Evolutionary conservation across 2,797 vertebrate genomes (phyloP), one percentile per base, ranked within the genome.

Genomic region (Trichosurus vulpecula): DNA sequence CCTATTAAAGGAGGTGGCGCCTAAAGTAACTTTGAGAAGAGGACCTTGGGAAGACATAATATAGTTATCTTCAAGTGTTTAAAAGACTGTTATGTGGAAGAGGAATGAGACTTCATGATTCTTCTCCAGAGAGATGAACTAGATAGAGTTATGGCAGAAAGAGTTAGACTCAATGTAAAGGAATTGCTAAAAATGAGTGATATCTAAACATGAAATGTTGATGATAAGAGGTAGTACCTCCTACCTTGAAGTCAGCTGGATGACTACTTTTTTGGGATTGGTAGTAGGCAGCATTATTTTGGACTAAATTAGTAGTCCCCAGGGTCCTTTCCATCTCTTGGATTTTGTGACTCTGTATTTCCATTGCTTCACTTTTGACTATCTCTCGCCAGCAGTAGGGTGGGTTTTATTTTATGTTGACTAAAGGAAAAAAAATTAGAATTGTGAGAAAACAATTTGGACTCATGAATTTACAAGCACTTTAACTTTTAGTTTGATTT

Each of bases 381-480:
- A 30, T 91, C 54, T 94, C 56, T 58, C 95, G 27, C 35, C 35
- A 47, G 87, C 81, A 30, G 1, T 54, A 92, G 81, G 25, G 52
- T 57, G 0, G 93, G 90, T 90, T 91, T 94, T 95, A 74, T 92
- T 94, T 14, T 55, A 41, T 94, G 74, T 53, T 53, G 29, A n/a
- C 96, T 93, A 91, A 94, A 91, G 54, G 54, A 96, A 53, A 93
- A 94, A n/a, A 95, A 95, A 92, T 74, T 93, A 16, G 22, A 57
- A 0, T 93, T 91, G 91, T 55, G 53, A 55, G 96, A 95, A 29
- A 52, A 11, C 92, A 87, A 89, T 93, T 96, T 93, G 56, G 89
- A 52, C 52, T 95, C 92, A 52, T 93, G 12, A n/a, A 58, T 92
- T 95, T 95, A 19, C 92, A 90, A 93, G 87, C 30, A 22, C 12